These are phyloP conservation scores for Lutra lutra DNA, from an alignment of 2,797 vertebrate species.

Conservation along the genomic window DNA sequence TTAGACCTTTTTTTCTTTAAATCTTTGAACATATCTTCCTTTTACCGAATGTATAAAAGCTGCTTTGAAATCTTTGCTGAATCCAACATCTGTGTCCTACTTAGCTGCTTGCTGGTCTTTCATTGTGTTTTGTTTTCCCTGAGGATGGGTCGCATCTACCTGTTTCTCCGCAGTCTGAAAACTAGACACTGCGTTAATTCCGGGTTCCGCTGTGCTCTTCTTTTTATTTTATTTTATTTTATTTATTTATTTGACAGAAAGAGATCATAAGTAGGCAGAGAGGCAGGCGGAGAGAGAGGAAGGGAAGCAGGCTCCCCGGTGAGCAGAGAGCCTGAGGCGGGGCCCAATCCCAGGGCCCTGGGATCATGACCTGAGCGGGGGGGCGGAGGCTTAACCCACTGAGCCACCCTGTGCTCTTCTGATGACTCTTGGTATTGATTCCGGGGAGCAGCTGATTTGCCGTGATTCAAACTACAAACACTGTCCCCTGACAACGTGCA, in stretches of 20 bases:
- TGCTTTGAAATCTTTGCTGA: background rate
- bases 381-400: no score
- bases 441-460: background rate
- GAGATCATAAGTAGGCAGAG: no score
- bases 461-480: background rate
- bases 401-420: background rate
- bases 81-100: background rate
- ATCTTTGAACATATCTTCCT: constrained; percentile 2
- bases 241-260: no score
- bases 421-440: background rate
- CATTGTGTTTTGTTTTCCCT: background rate
- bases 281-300: no score
- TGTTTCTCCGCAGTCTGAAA: background rate
- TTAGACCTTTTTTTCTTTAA: background rate
- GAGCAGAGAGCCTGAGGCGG: no score
- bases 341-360: no score
- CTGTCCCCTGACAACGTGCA: no score
- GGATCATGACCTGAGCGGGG: no score
- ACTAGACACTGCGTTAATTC: background rate
- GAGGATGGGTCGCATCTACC: background rate
- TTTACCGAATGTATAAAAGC: background rate
- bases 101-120: background rate
- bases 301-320: no score
- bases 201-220: background rate
- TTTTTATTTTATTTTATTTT: background rate